Percentiles rank a stretch among this genome's conserved stretches.
phyloP scores from a whole-genome alignment of 2,113 vertebrate genomes.

The Leptobrachium ailaonicum region DNA sequence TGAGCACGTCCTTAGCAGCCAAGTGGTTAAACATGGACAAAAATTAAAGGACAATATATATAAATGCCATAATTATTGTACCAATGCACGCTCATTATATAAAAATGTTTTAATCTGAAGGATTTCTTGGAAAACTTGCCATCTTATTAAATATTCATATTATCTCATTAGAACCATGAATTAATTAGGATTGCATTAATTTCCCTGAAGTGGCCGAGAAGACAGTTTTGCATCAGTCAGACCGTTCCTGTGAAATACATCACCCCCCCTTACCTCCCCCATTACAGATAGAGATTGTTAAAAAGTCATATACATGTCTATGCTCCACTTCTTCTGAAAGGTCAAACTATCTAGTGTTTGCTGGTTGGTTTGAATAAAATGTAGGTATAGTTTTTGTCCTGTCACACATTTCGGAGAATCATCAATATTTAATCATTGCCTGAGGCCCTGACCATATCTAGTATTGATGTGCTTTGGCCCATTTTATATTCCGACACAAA shows the following conservation, averaged over 20 bases:
- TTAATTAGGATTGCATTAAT: not conserved
- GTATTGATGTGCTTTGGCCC: conserved; percentile 45
- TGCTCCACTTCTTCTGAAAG: conserved; percentile 38
- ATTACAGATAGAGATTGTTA: conserved; percentile 23
- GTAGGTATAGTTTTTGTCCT: conserved; percentile 48
- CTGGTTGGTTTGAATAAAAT: conserved; percentile 49
- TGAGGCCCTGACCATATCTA: conserved; percentile 43
- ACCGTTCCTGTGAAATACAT: conserved; percentile 6
- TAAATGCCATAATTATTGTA: too few relatives aligned
- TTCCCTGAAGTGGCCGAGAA: not conserved
- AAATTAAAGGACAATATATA: too few relatives aligned
- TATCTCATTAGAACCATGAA: not conserved
- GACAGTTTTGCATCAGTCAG: conserved; percentile 7
- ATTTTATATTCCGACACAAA: conserved; percentile 49
- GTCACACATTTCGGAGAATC: conserved; percentile 49
- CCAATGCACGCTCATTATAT: too few relatives aligned
- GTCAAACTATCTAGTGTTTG: conserved; percentile 39
- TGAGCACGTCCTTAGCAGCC: too few relatives aligned
- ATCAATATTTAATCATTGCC: conserved; percentile 51
- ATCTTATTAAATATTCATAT: not conserved
- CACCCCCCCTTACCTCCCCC: not conserved
- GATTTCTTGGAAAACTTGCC: too few relatives aligned
- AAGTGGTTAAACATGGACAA: too few relatives aligned
- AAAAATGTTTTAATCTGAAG: too few relatives aligned
- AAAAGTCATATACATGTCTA: conserved; percentile 45